Percentiles rank a stretch among this genome's conserved stretches.
Conservation (phyloP, 2,797 vertebrate genomes). For the Hozukius guyotensis region DNA sequence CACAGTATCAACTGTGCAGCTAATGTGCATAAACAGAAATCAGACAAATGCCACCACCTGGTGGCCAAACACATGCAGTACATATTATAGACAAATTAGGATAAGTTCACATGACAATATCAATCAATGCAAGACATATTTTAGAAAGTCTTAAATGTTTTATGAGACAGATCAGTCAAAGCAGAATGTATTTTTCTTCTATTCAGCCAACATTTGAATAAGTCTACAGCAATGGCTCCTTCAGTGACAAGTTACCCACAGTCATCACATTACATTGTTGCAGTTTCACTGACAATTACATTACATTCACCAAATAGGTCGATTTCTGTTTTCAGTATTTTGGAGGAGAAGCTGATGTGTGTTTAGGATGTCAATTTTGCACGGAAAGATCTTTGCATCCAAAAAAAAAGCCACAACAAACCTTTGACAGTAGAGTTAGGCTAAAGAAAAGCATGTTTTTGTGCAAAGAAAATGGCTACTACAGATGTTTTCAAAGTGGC, state of each 20-base stretch:
- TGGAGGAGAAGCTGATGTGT: neutral
- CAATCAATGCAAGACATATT: neutral
- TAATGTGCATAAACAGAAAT: neutral
- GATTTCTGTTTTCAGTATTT: neutral
- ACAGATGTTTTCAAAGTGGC: neutral
- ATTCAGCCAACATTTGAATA: neutral
- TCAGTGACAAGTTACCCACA: neutral
- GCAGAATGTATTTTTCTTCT: neutral
- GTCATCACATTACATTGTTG: neutral
- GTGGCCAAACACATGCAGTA: conserved; percentile 27
- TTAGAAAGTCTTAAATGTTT: neutral
- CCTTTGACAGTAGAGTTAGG: neutral
- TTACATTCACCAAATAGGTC: neutral
- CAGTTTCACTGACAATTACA: neutral
- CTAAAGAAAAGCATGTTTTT: neutral
- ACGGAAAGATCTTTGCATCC: neutral
- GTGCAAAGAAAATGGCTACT: neutral
- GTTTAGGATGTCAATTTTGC: neutral
- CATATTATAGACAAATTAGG: neutral
- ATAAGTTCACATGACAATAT: neutral
- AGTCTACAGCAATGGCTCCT: neutral
- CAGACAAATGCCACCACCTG: conserved; percentile 52
- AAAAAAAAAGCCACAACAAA: neutral
- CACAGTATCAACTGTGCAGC: neutral
- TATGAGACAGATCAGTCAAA: neutral